phyloP scores from a whole-genome alignment of 2,797 vertebrate genomes.

The Pseudochirops corinnae region DNA sequence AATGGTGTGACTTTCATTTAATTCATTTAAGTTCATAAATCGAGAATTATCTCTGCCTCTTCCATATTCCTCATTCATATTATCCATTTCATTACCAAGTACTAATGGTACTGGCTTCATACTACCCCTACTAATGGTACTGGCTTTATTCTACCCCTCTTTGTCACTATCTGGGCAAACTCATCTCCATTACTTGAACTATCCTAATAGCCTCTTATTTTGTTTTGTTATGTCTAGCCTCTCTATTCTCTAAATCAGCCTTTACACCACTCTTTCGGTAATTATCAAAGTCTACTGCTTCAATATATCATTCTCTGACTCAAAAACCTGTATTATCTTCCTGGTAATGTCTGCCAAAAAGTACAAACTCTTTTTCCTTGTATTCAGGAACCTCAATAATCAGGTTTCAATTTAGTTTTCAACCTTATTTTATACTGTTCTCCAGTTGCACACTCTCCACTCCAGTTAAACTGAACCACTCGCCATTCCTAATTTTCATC shows the following conservation, averaged over 20 bases:
- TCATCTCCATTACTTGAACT: background rate
- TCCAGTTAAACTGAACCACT: background rate
- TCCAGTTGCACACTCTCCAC: background rate
- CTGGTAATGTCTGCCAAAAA: background rate
- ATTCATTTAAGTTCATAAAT: background rate
- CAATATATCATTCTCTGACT: background rate
- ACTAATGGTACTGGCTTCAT: background rate
- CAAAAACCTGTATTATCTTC: background rate
- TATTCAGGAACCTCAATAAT: background rate
- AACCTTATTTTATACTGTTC: background rate
- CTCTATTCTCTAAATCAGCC: background rate
- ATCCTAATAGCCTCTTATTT: background rate
- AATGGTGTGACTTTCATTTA: background rate
- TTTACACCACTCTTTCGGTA: background rate
- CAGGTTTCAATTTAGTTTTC: background rate
- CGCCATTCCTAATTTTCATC: background rate
- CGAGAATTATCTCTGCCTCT: background rate
- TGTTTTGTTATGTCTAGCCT: background rate
- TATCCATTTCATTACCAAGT: background rate
- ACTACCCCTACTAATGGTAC: background rate
- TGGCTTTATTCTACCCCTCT: too few species aligned
- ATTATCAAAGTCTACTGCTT: background rate
- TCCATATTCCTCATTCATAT: background rate
- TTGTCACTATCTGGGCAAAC: background rate
- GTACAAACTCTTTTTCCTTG: background rate